Evolutionary conservation across 2,113 vertebrate genomes (phyloP), one percentile per base, ranked within the genome.

Genomic region (Eretmochelys imbricata): DNA sequence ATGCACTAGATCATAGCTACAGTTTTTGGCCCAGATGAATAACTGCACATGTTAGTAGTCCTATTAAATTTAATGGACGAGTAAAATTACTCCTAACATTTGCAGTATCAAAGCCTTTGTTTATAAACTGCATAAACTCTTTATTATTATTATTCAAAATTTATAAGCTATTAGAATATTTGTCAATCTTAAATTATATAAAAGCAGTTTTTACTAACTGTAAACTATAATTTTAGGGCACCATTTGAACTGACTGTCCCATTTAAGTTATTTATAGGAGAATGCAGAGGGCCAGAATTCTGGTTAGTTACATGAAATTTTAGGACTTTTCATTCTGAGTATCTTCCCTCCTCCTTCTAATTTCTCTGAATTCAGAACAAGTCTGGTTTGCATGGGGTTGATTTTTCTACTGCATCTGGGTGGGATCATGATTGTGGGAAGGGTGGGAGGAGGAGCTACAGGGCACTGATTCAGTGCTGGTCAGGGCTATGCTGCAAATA

Each of bases 91-190:
- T 89, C 9, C 22, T 80, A 50, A 53, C 10, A 31, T 0, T 1
- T n/a, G 9, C 80, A 89, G 38, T 83, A 55, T 19, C 90, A 57
- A 27, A 76, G 6, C 9, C 90, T 25, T 24, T 29, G 10, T 17
- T 89, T 82, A 42, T 11, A 76, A 84, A 82, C 35, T 69, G 17
- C 53, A 59, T 17, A 65, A 27, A 9, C 82, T 2, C 8, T 89
- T 31, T 78, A 54, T 51, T 83, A 87, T 51, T 83, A 87, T 38
- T 54, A 19, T 35, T 80, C 29, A 89, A 90, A 93, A 8, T 20
- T 20, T 53, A 82, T 3, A 93, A 87, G 27, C 3, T 76, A 82
- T 53, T 69, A 19, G 83, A 62, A 59, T 13, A 55, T 10, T 54
- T 78, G 10, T 3, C 83, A 7, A 4, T 84, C 35, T 91, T n/a